phyloP scores from a whole-genome alignment of 1,140 invertebrate genomes.

The Belonocnema kinseyi region DNA sequence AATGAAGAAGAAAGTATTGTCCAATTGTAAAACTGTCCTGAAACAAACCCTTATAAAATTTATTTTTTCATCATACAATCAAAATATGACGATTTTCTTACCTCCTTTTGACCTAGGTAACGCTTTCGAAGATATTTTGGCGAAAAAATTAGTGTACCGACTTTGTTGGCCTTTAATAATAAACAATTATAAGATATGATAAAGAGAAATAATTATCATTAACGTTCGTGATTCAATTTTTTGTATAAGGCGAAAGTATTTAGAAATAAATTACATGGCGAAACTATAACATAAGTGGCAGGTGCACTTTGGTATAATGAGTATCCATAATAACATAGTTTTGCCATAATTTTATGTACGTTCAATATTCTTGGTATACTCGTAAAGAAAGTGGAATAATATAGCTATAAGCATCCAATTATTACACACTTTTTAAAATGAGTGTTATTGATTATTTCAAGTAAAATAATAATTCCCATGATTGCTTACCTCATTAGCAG shows the following conservation, averaged over 20 bases:
- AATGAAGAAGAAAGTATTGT: conserved; percentile 7
- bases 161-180: background rate
- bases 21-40: background rate
- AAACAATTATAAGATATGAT: background rate
- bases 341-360: background rate
- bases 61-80: background rate
- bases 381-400: no score
- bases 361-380: background rate
- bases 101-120: background rate
- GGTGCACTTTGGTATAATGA: no score
- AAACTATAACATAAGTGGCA: no score
- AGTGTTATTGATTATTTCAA: no score
- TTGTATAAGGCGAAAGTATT: background rate
- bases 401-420: no score
- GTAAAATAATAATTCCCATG: no score
- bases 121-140: background rate
- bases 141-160: background rate
- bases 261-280: no score
- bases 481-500: background rate
- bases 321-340: no score
- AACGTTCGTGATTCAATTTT: background rate
- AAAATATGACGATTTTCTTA: background rate
- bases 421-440: no score
- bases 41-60: background rate
- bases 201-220: background rate